Conservation (phyloP, 2,888 invertebrate species). For the Eilema sororculum region DNA sequence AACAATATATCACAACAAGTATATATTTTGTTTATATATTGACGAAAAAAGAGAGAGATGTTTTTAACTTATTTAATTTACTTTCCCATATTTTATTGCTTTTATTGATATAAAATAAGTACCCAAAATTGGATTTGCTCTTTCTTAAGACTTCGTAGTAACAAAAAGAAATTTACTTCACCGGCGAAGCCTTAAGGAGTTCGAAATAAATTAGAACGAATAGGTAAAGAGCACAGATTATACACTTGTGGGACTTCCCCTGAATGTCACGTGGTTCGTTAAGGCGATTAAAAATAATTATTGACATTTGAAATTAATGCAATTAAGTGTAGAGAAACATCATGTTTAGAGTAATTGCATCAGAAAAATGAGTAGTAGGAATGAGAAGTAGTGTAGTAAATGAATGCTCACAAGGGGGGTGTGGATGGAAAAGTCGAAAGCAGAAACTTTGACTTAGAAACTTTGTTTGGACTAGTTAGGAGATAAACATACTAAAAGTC, state of each 20-base stretch:
- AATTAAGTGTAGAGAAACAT: not conserved
- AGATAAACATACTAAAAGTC: too few species aligned
- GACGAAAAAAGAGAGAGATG: too few species aligned
- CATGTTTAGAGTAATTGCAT: not conserved
- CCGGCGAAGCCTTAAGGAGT: conserved; percentile 15
- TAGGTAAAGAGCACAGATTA: conserved; percentile 16
- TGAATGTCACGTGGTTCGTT: conserved; percentile 12
- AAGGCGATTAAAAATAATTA: conserved; percentile 19
- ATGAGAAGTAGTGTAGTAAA: too few species aligned
- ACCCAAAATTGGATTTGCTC: not conserved
- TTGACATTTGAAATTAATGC: not conserved
- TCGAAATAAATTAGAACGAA: conserved; percentile 5
- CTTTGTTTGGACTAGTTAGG: too few species aligned
- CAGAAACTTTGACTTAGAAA: too few species aligned
- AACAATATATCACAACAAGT: too few species aligned
- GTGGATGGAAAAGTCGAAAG: too few species aligned
- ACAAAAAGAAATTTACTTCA: not conserved
- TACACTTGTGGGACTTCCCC: conserved; percentile 19
- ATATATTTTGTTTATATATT: too few species aligned
- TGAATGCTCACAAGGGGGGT: too few species aligned
- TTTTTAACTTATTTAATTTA: too few species aligned
- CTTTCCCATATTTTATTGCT: too few species aligned
- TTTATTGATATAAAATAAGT: not conserved
- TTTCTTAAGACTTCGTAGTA: not conserved
- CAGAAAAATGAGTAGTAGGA: not conserved